These are phyloP conservation scores for Chionodraco myersi DNA, from an alignment of 2,113 vertebrate genomes.

Conservation along the genomic window DNA sequence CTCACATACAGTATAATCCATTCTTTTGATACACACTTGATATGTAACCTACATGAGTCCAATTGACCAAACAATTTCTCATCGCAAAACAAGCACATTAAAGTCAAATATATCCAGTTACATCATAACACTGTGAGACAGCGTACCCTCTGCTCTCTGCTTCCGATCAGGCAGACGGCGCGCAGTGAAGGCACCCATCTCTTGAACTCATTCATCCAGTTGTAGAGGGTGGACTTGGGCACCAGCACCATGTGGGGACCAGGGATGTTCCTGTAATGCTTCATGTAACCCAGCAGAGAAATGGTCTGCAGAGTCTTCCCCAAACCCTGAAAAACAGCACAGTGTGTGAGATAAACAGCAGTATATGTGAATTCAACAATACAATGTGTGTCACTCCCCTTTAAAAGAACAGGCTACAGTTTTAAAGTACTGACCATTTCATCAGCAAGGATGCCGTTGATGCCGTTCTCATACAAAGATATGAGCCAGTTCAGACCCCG, in stretches of 20 bases:
- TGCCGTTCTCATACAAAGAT: constrained; percentile 98
- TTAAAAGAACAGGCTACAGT: not conserved
- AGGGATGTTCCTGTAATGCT: constrained; percentile 98
- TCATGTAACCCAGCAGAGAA: constrained; percentile 98
- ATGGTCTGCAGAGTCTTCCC: constrained; percentile 99
- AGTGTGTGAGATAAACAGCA: not conserved
- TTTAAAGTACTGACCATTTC: constrained; percentile 90
- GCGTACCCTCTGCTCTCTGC: constrained; percentile 92
- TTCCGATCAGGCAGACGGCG: constrained; percentile 97
- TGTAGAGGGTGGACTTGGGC: constrained; percentile 98
- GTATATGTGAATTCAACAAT: not conserved
- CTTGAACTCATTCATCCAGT: constrained; percentile 99
- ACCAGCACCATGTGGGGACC: constrained; percentile 99
- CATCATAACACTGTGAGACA: not conserved
- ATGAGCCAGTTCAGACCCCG: constrained; percentile 99
- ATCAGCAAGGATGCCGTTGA: constrained; percentile 98
- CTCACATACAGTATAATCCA: no score
- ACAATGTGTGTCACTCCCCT: not conserved
- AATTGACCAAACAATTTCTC: not conserved
- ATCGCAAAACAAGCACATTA: not conserved
- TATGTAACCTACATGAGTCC: no score
- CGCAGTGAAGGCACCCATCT: constrained; percentile 97
- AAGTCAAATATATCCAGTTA: not conserved
- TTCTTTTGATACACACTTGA: no score
- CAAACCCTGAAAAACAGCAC: constrained; percentile 85